A percentile compares a stretch with the other conserved stretches of the same genome.
Conservation (phyloP, 2,113 vertebrate species). For the Xiphias gladius region DNA sequence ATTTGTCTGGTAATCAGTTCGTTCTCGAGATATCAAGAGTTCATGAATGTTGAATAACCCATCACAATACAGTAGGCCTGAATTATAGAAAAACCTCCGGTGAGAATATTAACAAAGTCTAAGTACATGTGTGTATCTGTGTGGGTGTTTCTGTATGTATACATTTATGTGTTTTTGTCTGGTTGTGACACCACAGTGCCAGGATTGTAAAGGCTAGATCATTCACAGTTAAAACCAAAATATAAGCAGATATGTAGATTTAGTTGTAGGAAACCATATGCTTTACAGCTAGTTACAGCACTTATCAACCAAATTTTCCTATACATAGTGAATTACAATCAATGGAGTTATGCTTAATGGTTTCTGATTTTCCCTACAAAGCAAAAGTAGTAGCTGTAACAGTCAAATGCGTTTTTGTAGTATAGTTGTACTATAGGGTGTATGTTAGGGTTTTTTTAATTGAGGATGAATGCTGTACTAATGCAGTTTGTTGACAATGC, state of each 20-base stretch:
- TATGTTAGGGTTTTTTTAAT: too few species aligned
- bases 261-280: neutral
- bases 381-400: neutral
- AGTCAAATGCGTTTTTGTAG: neutral
- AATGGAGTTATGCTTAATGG: neutral
- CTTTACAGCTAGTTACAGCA: neutral
- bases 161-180: conserved; percentile 51
- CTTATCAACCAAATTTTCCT: neutral
- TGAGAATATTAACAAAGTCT: conserved; percentile 97
- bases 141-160: conserved; percentile 59
- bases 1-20: conserved; percentile 99
- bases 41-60: conserved; percentile 99
- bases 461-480: neutral
- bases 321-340: neutral
- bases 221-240: neutral
- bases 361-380: neutral
- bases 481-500: neutral
- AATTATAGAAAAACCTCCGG: conserved; percentile 98
- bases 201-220: conserved; percentile 11
- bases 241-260: neutral
- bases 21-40: conserved; percentile 98
- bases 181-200: conserved; percentile 34
- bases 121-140: conserved; percentile 69
- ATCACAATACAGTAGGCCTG: conserved; percentile 99
- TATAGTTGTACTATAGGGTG: too few species aligned